Evolutionary conservation across 2,888 invertebrate genomes (phyloP).

Genomic region (Smittia aterrima): DNA sequence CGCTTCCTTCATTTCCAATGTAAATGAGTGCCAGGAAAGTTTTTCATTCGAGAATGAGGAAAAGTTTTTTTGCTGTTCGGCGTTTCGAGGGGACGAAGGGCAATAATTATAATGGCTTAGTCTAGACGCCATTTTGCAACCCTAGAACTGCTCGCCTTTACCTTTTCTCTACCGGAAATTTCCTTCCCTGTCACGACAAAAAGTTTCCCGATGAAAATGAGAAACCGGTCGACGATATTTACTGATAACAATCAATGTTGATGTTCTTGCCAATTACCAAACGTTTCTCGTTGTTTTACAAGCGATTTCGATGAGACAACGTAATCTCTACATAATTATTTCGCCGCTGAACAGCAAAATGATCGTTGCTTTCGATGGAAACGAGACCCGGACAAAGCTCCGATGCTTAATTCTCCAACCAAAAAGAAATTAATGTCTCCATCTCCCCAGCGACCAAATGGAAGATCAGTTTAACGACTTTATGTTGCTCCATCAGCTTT

Average conservation of each 20-base stretch:
- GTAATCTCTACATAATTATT: constrained; percentile 19
- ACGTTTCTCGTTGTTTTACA: not conserved
- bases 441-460: not conserved
- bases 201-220: not conserved
- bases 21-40: not conserved
- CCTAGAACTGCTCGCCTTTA: not conserved
- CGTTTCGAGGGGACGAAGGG: not conserved
- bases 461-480: constrained; percentile 13
- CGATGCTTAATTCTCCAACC: not conserved
- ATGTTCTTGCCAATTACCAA: constrained; percentile 3
- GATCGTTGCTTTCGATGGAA: not conserved
- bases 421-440: not conserved
- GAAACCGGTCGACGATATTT: not conserved
- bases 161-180: not conserved
- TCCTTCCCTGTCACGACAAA: too few relatives aligned
- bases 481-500: not conserved
- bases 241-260: not conserved
- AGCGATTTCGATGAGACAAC: constrained; percentile 7
- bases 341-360: not conserved
- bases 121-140: constrained; percentile 13
- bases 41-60: not conserved
- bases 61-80: not conserved
- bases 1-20: not conserved
- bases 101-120: constrained; percentile 4
- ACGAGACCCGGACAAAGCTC: not conserved